A percentile compares a stretch with the other conserved stretches of the same genome.
Conservation (phyloP, 2,113 vertebrate species). For the Cyphomyrus plagiostoma region DNA sequence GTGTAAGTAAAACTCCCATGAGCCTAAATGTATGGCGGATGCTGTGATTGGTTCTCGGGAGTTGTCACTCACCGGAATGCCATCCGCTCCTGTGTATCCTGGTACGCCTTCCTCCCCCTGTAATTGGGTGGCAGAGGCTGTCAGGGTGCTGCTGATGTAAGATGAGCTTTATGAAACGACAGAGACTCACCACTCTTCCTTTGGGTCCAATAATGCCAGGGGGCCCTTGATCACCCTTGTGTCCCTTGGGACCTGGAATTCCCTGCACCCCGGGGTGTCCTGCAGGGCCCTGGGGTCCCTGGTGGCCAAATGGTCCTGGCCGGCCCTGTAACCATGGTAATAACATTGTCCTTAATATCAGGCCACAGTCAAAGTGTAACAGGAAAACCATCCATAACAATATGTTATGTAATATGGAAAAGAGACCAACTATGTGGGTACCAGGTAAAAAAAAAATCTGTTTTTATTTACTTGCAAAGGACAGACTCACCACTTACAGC, state of each 20-base stretch:
- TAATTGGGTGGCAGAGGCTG: not conserved
- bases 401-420: not conserved
- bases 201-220: conserved; percentile 72
- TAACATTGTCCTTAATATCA: not conserved
- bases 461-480: not conserved
- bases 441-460: not conserved
- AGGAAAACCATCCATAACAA: not conserved
- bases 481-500: not conserved
- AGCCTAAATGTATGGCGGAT: not conserved
- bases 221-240: conserved; percentile 75
- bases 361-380: not conserved
- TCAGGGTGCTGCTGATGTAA: not conserved
- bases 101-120: conserved; percentile 84
- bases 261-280: conserved; percentile 75
- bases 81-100: conserved; percentile 81
- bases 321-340: conserved; percentile 63
- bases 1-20: too few species aligned
- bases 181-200: conserved; percentile 73
- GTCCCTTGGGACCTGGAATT: conserved; percentile 77
- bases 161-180: not conserved
- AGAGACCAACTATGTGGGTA: not conserved
- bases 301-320: conserved; percentile 74
- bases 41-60: not conserved
- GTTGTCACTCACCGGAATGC: conserved; percentile 79
- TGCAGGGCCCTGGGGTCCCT: conserved; percentile 70